Evolutionary conservation across 2,888 invertebrate genomes (phyloP).

Genomic region (Meganola albula): DNA sequence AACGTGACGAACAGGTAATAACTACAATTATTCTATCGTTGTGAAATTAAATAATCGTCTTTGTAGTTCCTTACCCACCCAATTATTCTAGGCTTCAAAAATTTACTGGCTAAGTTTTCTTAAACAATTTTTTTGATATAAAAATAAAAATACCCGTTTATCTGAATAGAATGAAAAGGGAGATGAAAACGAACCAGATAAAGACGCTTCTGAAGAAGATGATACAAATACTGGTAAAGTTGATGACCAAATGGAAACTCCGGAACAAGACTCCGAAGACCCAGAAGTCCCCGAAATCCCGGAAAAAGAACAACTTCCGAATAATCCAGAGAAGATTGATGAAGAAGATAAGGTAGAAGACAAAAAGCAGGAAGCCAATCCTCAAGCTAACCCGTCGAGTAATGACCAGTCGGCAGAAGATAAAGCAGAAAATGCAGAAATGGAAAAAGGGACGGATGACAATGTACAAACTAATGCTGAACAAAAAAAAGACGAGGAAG

Average conservation of each 20-base stretch:
- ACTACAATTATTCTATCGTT: not conserved
- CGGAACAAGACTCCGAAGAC: slow-evolving; percentile 34
- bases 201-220: slow-evolving; percentile 11
- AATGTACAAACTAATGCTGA: slow-evolving; percentile 70
- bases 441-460: slow-evolving; percentile 64
- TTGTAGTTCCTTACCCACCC: no score
- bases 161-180: slow-evolving; percentile 30
- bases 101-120: no score
- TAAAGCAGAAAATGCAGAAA: slow-evolving; percentile 69
- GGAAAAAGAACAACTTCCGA: slow-evolving; percentile 54
- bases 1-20: slow-evolving; percentile 12
- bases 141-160: no score
- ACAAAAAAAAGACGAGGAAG: slow-evolving; percentile 62
- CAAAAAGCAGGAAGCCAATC: slow-evolving; percentile 65
- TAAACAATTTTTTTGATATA: no score
- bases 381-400: slow-evolving; percentile 69
- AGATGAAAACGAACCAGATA: slow-evolving; percentile 8
- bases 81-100: no score
- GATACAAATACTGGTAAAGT: slow-evolving; percentile 31
- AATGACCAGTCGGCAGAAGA: slow-evolving; percentile 69
- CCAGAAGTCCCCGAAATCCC: slow-evolving; percentile 41
- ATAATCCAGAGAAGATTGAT: slow-evolving; percentile 59
- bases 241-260: slow-evolving; percentile 32
- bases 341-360: slow-evolving; percentile 62
- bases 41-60: no score